Evolutionary conservation across 2,888 invertebrate species (phyloP), one percentile per base, ranked within the genome.

Genomic region (Brachynemurus nebulosus): DNA sequence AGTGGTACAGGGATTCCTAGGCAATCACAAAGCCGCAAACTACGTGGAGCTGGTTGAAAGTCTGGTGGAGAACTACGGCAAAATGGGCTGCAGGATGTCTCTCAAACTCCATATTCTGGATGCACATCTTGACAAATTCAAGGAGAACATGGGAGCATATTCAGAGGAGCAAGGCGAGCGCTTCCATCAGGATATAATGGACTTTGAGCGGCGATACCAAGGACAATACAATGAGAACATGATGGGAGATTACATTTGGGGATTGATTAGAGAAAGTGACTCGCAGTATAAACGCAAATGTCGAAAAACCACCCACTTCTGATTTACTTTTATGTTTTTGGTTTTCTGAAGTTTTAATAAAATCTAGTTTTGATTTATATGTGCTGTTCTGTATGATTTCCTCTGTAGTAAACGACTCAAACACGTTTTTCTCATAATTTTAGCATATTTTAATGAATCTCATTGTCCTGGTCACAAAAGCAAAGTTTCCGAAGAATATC

Each of bases 131-230:
- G 53, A 55, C 42, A 30, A 46, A 44, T 54, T 53, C 44, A 47
- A 53, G 48, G 45, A 55, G 20, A 55, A 54, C 39, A 51, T 55
- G 50, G 54, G 54, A 36, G 51, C 47, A 6, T 53, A 53, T 36
- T 56, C 51, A 16, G 54, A 57, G 49, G 54, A 58, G 43, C 55
- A 56, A 51, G 54, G 54, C 38, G 53, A 58, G 49, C 51, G 52
- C 47, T 57, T 58, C 45, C 53, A 57, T 43, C 52, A 55, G 42
- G 54, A 57, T 39, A 47, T 57, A 16, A 51, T 51, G 52, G 39
- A 50, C 39, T 51, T 55, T 33, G 53, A 55, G 52, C 43, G 38
- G 34, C 49, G 52, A 40, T 57, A 56, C 43, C 51, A 54, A 45
- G 51, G 53, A 2, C 50, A 50, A 23, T 52, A 52, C 37, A 47